Percentiles rank a stretch among this genome's conserved stretches.
Evolutionary conservation across 2,797 vertebrate species (phyloP).

Genomic region (Nasua narica): DNA sequence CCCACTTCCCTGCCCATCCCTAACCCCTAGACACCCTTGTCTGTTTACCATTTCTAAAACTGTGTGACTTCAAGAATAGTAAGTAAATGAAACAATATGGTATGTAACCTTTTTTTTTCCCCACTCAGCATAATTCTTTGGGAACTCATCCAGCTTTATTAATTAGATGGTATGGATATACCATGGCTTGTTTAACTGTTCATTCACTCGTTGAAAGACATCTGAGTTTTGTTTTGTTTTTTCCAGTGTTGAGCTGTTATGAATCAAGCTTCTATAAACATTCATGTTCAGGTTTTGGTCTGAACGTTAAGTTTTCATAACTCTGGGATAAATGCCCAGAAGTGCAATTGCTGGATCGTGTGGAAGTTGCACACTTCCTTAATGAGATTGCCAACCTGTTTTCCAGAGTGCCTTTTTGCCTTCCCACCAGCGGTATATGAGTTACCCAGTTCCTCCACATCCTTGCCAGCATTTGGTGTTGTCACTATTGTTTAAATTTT

Average conservation of each 20-base stretch:
- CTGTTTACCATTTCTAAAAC: neutral
- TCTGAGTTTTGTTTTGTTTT: neutral
- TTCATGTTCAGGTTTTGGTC: neutral
- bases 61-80: neutral
- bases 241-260: neutral
- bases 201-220: neutral
- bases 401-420: neutral
- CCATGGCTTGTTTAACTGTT: neutral
- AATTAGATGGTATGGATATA: neutral
- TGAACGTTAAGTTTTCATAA: neutral
- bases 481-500: neutral
- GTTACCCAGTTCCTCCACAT: neutral
- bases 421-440: neutral
- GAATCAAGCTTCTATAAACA: neutral
- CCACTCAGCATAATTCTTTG: neutral
- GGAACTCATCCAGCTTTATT: neutral
- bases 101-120: neutral
- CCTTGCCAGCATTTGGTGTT: neutral
- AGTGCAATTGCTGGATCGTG: neutral
- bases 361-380: neutral
- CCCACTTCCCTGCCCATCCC: neutral
- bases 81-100: neutral
- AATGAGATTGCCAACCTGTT: neutral
- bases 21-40: neutral
- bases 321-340: neutral